phyloP scores from a whole-genome alignment of 2,113 vertebrate genomes.

The Carlito syrichta region DNA sequence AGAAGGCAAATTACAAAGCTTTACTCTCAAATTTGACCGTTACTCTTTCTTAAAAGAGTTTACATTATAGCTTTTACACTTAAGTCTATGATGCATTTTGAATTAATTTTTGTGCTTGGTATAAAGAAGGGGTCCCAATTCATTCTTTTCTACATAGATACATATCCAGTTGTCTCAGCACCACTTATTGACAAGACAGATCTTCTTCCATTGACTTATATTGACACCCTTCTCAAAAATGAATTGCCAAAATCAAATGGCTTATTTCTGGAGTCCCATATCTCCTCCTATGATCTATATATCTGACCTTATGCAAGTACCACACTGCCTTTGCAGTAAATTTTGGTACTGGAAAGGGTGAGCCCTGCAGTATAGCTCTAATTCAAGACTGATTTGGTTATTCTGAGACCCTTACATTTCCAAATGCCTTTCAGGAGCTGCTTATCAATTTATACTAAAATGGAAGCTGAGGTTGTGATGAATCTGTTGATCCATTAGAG shows the following conservation, averaged over 20 bases:
- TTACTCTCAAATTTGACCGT: not conserved
- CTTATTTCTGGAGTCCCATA: not conserved
- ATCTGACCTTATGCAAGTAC: not conserved
- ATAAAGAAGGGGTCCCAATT: not conserved
- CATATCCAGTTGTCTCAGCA: not conserved
- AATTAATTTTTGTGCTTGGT: not conserved
- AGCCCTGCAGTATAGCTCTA: not conserved
- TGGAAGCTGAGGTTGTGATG: not conserved
- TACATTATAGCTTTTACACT: not conserved
- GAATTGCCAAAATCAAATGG: not conserved
- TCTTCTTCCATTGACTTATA: not conserved
- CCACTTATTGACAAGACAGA: not conserved
- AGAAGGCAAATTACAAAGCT: not conserved
- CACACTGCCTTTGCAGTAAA: not conserved
- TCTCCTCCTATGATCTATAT: not conserved
- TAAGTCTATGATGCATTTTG: not conserved
- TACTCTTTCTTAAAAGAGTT: not conserved
- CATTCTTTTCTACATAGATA: not conserved
- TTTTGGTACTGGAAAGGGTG: not conserved
- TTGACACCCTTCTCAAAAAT: not conserved
- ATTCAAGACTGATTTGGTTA: not conserved
- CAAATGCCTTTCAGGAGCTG: not conserved
- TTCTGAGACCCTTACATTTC: not conserved
- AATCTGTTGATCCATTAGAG: not conserved
- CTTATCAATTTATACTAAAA: not conserved